phyloP scores from a whole-genome alignment of 2,113 vertebrate species.

The Eptesicus fuscus region DNA sequence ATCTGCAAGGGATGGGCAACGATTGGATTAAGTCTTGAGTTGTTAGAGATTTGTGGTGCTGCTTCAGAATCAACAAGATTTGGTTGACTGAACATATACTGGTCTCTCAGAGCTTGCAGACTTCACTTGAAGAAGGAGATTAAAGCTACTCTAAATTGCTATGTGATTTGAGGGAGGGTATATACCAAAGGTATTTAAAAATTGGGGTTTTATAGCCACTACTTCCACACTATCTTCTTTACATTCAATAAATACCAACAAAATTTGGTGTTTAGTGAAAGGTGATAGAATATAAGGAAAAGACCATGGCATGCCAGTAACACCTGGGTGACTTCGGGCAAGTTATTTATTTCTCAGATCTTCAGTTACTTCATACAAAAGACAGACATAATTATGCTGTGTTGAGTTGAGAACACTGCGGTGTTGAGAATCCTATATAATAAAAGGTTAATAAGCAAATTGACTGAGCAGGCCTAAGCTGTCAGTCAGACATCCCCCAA shows the following conservation, averaged over 20 bases:
- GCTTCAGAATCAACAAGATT: background rate
- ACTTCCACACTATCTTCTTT: constrained; percentile 13
- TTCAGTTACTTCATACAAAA: background rate
- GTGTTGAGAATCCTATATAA: background rate
- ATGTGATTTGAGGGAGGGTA: constrained; percentile 12
- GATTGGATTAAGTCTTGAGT: background rate
- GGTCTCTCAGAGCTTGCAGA: background rate
- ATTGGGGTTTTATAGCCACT: background rate
- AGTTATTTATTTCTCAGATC: background rate
- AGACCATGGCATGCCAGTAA: background rate
- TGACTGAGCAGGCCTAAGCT: too few relatives aligned
- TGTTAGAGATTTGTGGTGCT: background rate
- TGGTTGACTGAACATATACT: background rate
- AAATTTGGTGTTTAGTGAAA: background rate
- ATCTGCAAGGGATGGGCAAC: background rate
- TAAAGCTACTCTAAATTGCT: constrained; percentile 27
- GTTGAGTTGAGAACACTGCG: background rate
- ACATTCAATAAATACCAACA: background rate
- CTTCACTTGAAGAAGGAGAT: background rate
- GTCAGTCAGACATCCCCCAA: too few relatives aligned
- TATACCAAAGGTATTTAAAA: constrained; percentile 9
- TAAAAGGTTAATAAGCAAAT: too few relatives aligned
- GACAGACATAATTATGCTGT: background rate
- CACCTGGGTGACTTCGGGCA: background rate
- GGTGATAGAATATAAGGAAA: background rate